Conservation (phyloP, 2,113 vertebrate species). For the Dicrurus megarhynchus region DNA sequence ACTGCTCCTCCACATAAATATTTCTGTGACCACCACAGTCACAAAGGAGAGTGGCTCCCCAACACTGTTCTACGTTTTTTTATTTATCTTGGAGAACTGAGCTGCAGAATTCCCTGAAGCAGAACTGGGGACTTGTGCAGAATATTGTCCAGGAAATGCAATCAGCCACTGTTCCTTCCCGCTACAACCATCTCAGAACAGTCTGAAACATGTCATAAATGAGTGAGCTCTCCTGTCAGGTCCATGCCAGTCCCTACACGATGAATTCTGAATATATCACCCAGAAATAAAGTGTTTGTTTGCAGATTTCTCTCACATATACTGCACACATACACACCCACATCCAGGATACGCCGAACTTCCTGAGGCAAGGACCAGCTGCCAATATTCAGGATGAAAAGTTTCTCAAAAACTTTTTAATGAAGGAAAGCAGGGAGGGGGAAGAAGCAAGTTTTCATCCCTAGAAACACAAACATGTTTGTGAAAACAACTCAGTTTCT, state of each 20-base stretch:
- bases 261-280: background rate
- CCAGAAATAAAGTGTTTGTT: background rate
- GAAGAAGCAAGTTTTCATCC: background rate
- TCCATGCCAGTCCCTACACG: fast-evolving
- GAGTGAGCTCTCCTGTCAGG: background rate
- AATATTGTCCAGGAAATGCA: background rate
- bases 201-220: background rate
- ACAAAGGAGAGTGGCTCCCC: background rate
- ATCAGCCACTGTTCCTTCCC: background rate
- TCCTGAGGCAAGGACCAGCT: background rate
- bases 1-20: background rate
- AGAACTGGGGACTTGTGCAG: background rate
- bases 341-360: background rate
- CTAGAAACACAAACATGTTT: background rate
- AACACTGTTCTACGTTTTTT: background rate
- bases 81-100: background rate
- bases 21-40: background rate
- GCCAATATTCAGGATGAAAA: background rate
- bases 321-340: too few relatives aligned
- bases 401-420: background rate
- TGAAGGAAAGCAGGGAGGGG: background rate
- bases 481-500: background rate
- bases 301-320: fast-evolving
- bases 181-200: background rate
- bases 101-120: background rate